phyloP scores from a whole-genome alignment of 2,888 invertebrate species.

The Trachelus stipa region DNA sequence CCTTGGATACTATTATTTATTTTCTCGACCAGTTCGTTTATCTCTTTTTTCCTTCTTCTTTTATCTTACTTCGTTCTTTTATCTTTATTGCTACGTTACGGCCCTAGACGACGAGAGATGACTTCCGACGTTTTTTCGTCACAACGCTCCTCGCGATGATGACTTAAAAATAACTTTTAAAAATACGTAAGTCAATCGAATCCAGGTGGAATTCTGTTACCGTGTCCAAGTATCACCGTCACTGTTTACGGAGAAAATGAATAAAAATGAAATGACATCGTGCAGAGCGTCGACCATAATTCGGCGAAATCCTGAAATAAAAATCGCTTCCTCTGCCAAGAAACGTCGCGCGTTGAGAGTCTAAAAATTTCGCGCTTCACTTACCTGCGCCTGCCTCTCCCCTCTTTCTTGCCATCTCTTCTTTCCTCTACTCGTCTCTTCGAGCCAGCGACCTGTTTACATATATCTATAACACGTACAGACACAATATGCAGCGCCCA shows the following conservation, averaged over 20 bases:
- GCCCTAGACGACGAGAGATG: conserved; percentile 12
- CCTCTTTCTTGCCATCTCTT: not conserved
- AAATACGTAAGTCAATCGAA: conserved; percentile 13
- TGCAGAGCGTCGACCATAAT: conserved; percentile 12
- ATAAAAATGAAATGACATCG: not conserved
- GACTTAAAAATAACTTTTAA: conserved; percentile 9
- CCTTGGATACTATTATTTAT: conserved; percentile 8
- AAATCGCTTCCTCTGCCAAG: conserved; percentile 21
- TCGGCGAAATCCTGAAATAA: conserved; percentile 23
- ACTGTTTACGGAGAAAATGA: not conserved
- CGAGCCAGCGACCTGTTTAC: not conserved
- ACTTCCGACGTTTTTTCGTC: conserved; percentile 12
- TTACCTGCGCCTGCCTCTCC: not conserved
- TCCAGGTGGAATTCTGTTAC: conserved; percentile 11
- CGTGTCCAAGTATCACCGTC: not conserved
- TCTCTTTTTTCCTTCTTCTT: not conserved
- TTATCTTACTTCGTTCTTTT: not conserved
- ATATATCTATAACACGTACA: not conserved
- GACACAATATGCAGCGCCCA: not conserved
- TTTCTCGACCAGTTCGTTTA: not conserved
- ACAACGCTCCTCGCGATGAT: not conserved
- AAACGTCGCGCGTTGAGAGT: not conserved
- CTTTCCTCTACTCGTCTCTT: not conserved
- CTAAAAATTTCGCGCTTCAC: not conserved
- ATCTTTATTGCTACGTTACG: not conserved